phyloP scores from a whole-genome alignment of 2,797 vertebrate species.

The Premnoplex brunnescens region DNA sequence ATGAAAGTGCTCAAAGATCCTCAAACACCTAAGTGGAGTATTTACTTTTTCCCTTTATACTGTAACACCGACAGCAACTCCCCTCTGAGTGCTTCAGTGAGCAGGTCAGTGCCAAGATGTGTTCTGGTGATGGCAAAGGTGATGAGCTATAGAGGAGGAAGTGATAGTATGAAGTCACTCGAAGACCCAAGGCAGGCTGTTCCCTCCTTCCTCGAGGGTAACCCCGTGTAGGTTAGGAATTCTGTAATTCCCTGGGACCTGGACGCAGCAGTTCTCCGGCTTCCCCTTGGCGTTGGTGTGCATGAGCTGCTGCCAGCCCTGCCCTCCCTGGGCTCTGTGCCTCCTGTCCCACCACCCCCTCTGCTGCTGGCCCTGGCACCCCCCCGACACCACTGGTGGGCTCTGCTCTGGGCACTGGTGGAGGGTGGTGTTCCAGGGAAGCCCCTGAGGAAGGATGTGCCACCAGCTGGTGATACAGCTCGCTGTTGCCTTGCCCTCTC shows the following conservation, averaged over 20 bases:
- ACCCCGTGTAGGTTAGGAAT: accelerated
- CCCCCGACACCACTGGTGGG: not conserved
- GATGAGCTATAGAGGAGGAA: not conserved
- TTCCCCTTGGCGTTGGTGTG: accelerated
- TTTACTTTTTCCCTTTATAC: not conserved
- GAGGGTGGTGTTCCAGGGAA: accelerated
- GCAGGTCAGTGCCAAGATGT: not conserved
- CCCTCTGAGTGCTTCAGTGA: not conserved
- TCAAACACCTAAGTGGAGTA: not conserved
- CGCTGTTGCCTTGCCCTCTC: not conserved
- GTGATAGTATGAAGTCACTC: not conserved
- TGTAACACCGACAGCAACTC: not conserved
- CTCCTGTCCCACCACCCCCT: accelerated
- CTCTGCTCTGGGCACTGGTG: not conserved
- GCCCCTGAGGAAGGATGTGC: not conserved
- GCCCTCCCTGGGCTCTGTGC: accelerated
- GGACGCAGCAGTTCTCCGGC: accelerated
- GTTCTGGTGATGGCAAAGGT: not conserved
- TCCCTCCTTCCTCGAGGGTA: not conserved
- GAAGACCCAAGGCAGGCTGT: accelerated
- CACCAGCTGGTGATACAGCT: not conserved
- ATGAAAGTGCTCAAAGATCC: not conserved
- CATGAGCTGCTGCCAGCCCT: accelerated
- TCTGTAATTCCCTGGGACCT: accelerated
- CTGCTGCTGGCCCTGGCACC: not conserved